A percentile compares a stretch with the other conserved stretches of the same genome.
Evolutionary conservation across 2,113 vertebrate genomes (phyloP).

Genomic region (Diphyllodes magnificus): DNA sequence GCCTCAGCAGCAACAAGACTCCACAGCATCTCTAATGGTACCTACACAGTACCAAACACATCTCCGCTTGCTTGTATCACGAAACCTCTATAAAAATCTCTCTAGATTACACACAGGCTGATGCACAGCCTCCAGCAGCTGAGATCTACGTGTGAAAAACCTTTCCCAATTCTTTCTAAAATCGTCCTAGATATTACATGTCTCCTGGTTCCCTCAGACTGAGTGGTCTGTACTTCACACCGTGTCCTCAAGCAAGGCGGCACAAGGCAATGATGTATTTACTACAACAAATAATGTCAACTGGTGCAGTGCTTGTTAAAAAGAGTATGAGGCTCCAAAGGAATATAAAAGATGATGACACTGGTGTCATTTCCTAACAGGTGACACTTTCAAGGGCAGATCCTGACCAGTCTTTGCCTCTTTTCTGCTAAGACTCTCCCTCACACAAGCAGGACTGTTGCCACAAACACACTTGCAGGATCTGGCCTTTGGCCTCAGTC

Average conservation of each 20-base stretch:
- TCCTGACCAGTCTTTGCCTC: background rate
- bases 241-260: background rate
- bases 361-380: background rate
- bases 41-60: background rate
- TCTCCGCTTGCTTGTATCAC: fast-evolving
- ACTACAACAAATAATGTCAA: background rate
- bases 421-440: background rate
- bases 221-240: background rate
- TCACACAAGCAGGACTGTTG: background rate
- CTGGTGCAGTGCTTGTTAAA: background rate
- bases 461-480: background rate
- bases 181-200: background rate
- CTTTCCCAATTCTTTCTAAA: background rate
- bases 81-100: background rate
- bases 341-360: background rate
- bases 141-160: background rate
- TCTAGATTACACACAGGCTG: background rate
- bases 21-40: background rate
- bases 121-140: background rate
- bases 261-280: fast-evolving
- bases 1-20: background rate
- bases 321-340: background rate
- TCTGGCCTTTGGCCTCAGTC: background rate
- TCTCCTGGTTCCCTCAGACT: background rate
- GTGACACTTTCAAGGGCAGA: background rate